Evolutionary conservation across 1,140 invertebrate species (phyloP), one percentile per base, ranked within the genome.

Genomic region (Anastrepha obliqua): DNA sequence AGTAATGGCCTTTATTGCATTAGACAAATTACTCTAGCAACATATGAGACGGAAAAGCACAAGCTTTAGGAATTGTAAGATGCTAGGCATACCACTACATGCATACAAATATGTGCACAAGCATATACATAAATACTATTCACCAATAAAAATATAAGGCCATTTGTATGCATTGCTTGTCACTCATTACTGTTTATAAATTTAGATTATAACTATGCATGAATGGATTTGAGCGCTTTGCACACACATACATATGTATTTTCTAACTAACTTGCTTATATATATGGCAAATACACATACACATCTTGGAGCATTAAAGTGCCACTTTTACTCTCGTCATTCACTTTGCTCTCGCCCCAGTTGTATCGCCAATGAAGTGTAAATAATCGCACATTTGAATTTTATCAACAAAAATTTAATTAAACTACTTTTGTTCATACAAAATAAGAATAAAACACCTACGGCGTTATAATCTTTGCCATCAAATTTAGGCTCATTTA

Each of bases 1-100:
- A 81, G 17, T 81, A 81, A 81, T 81, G 74, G 20, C 47, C 9
- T 81, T 81, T 29, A 81, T 55, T 81, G 74, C 42, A 81, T 81
- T 8, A 81, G 74, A 81, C 74, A 81, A 81, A 55, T 81, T 81
- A 11, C 74, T 55, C n/a, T n/a, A 7, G n/a, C 17, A 55, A 55
- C 47, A 81, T 81, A 51, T 81, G 74, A 8, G 8, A 20, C n/a
- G 17, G 20, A 5, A 29, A 81, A 51, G 4, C 4, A 1, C 13
- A 62, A 62, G 15, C n/a, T 8, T 17, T 62, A 8, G 8, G 51
- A 8, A 11, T 11, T 55, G 51, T 55, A 2, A 55, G 51, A 55
- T 55, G 51, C 51, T 55, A 55, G 6, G 51, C 11, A 55, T 55
- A 55, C 6, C 6, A 55, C 6, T 55, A 55, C 51, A 55, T 55